These are phyloP conservation scores for Pandemis corylana DNA, from an alignment of 2,888 invertebrate genomes.

Conservation along the genomic window DNA sequence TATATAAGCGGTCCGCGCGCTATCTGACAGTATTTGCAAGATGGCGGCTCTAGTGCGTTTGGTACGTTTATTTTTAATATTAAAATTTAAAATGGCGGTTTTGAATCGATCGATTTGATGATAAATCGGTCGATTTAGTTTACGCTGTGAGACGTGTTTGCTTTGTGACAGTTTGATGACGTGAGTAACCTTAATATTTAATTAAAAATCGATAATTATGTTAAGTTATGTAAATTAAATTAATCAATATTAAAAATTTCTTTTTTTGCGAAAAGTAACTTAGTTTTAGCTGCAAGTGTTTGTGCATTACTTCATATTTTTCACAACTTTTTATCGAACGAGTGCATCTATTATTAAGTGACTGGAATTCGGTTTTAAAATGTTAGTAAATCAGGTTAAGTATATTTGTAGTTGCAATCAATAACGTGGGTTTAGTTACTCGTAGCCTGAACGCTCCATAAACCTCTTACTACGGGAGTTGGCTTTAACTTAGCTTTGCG, in stretches of 20 bases:
- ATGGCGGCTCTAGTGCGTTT: slow-evolving; percentile 76
- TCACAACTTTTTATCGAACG: slow-evolving; percentile 4
- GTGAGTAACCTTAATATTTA: not conserved
- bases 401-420: slow-evolving; percentile 15
- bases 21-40: slow-evolving; percentile 76
- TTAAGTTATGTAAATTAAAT: too few relatives aligned
- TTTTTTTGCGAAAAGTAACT: not conserved
- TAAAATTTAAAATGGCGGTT: slow-evolving; percentile 20
- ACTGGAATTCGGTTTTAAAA: not conserved
- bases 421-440: slow-evolving; percentile 9
- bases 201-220: not conserved
- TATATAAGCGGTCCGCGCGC: slow-evolving; percentile 72
- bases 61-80: slow-evolving; percentile 67
- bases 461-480: too few relatives aligned
- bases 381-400: slow-evolving; percentile 5
- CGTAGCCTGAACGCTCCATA: not conserved
- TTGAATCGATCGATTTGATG: not conserved
- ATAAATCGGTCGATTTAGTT: not conserved
- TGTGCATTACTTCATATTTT: not conserved
- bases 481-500: too few relatives aligned
- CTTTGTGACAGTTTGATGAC: not conserved
- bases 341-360: not conserved
- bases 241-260: not conserved
- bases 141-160: slow-evolving; percentile 12
- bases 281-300: not conserved